phyloP scores from a whole-genome alignment of 2,888 invertebrate species.

The Nephrotoma guestfalica region DNA sequence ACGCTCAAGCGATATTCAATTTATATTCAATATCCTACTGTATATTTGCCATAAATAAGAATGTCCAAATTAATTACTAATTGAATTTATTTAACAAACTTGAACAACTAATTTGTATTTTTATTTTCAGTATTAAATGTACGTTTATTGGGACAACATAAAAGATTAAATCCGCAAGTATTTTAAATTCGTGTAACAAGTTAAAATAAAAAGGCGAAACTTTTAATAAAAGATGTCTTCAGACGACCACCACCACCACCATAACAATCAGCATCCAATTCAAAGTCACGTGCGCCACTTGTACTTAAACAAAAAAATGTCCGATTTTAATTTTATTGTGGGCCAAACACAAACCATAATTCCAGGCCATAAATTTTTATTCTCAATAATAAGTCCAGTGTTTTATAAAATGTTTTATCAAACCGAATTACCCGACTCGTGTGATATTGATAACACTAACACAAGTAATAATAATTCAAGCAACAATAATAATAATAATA shows the following conservation, averaged over 20 bases:
- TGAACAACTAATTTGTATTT: background rate
- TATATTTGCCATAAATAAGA: background rate
- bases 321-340: constrained; percentile 1
- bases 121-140: background rate
- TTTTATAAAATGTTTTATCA: constrained; percentile 1
- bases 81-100: background rate
- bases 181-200: no score
- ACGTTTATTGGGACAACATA: background rate
- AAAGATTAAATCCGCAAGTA: background rate
- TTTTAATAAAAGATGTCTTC: background rate
- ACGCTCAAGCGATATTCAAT: no score
- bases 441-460: background rate
- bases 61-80: background rate
- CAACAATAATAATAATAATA: background rate
- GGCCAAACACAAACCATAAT: background rate
- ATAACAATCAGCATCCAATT: background rate
- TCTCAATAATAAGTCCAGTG: background rate
- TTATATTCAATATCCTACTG: background rate
- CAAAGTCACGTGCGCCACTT: background rate
- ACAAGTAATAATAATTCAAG: background rate
- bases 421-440: background rate
- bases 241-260: background rate
- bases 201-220: background rate
- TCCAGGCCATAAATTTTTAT: background rate
- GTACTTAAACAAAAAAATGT: background rate